These are phyloP conservation scores for Oxyruncus cristatus DNA, from an alignment of 2,113 vertebrate species.

Conservation along the genomic window DNA sequence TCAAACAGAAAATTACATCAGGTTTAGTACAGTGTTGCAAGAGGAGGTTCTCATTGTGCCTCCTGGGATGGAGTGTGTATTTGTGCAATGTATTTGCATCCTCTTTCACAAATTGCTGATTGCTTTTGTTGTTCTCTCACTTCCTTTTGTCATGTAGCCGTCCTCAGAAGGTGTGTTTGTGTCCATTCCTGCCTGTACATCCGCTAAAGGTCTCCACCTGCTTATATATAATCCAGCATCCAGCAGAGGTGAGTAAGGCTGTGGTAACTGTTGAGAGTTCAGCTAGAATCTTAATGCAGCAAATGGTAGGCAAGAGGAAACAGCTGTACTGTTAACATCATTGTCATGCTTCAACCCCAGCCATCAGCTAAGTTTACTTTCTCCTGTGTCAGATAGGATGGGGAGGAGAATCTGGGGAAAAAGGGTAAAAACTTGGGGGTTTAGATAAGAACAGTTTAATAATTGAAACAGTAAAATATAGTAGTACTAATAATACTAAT, in stretches of 20 bases:
- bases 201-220: conserved; percentile 88
- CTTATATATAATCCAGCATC: conserved; percentile 95
- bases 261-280: background rate
- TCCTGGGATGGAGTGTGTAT: background rate
- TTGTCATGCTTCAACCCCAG: background rate
- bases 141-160: conserved; percentile 76
- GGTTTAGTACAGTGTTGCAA: background rate
- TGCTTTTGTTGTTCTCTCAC: background rate
- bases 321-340: background rate
- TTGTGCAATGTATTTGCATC: background rate
- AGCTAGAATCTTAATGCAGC: background rate
- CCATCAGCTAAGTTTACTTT: background rate
- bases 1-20: background rate
- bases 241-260: conserved; percentile 88
- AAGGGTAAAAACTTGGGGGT: background rate
- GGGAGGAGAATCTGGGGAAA: background rate
- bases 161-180: conserved; percentile 94
- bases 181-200: conserved; percentile 88
- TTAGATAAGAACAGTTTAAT: background rate
- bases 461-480: background rate
- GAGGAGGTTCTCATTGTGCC: background rate
- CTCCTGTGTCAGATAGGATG: background rate
- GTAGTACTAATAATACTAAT: background rate
- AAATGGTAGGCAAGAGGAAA: background rate
- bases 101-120: background rate